phyloP scores from a whole-genome alignment of 2,888 invertebrate genomes.

The Belgica antarctica region DNA sequence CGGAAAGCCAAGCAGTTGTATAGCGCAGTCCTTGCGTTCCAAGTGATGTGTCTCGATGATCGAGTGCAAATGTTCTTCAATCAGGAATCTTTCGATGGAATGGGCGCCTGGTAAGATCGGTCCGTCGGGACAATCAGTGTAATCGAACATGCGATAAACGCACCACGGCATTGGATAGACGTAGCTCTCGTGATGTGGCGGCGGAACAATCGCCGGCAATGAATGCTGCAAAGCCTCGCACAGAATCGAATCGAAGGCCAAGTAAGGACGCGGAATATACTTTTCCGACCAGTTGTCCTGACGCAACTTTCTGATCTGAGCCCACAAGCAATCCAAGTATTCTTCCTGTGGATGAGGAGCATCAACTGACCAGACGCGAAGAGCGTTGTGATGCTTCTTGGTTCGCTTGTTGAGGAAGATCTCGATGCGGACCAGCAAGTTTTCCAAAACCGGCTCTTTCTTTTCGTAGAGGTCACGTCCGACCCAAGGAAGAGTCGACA shows the following conservation, averaged over 20 bases:
- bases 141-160: slow-evolving; percentile 96
- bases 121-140: slow-evolving; percentile 95
- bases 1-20: slow-evolving; percentile 85
- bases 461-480: slow-evolving; percentile 95
- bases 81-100: slow-evolving; percentile 94
- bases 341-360: slow-evolving; percentile 94
- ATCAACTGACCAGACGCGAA: slow-evolving; percentile 93
- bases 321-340: slow-evolving; percentile 96
- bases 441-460: slow-evolving; percentile 89
- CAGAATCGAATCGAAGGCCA: slow-evolving; percentile 90
- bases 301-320: slow-evolving; percentile 84
- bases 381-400: slow-evolving; percentile 88
- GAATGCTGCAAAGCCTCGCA: slow-evolving; percentile 97
- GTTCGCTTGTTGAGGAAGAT: slow-evolving; percentile 87
- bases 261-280: slow-evolving; percentile 91
- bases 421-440: slow-evolving; percentile 85
- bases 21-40: slow-evolving; percentile 94
- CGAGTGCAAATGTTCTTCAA: slow-evolving; percentile 94
- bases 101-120: slow-evolving; percentile 91
- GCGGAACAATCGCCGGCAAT: slow-evolving; percentile 84
- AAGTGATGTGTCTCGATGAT: slow-evolving; percentile 83
- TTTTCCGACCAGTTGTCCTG: slow-evolving; percentile 97
- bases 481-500: slow-evolving; percentile 94
- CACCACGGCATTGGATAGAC: slow-evolving; percentile 93
- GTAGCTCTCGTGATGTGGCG: slow-evolving; percentile 87